Conservation (phyloP, 2,888 invertebrate species). For the Lingula anatina region DNA sequence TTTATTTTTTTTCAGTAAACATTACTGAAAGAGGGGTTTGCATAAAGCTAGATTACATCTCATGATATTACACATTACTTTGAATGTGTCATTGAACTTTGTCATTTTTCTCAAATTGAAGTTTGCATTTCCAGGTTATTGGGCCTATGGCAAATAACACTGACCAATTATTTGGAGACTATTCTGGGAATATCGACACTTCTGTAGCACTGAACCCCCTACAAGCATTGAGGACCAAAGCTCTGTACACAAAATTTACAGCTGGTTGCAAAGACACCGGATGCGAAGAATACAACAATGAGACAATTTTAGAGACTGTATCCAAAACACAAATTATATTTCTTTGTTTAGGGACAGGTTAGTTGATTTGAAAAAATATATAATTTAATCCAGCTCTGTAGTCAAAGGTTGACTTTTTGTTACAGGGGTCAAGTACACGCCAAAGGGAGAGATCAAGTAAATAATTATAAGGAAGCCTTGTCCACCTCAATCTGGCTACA, state of each 20-base stretch:
- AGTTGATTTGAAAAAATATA: background rate
- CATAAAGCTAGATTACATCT: no score
- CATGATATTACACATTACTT: no score
- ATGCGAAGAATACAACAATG: slow-evolving; percentile 25
- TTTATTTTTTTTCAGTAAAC: no score
- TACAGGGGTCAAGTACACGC: no score
- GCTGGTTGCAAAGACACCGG: slow-evolving; percentile 30
- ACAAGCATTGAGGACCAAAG: slow-evolving; percentile 23
- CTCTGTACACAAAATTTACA: slow-evolving; percentile 13
- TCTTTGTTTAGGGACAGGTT: slow-evolving; percentile 41
- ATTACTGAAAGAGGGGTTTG: no score
- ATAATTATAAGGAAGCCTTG: no score
- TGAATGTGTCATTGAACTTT: no score
- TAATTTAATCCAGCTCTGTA: background rate
- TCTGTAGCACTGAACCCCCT: slow-evolving; percentile 28
- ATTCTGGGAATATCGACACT: slow-evolving; percentile 25
- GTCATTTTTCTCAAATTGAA: no score
- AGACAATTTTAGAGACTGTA: slow-evolving; percentile 20
- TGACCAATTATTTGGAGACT: slow-evolving; percentile 35
- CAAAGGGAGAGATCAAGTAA: no score
- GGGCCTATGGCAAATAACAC: slow-evolving; percentile 44
- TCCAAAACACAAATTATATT: slow-evolving; percentile 28
- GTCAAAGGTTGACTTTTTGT: no score
- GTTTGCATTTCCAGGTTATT: slow-evolving; percentile 35
- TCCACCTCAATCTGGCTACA: no score